Conservation (phyloP, 2,888 invertebrate species). For the Syritta pipiens region DNA sequence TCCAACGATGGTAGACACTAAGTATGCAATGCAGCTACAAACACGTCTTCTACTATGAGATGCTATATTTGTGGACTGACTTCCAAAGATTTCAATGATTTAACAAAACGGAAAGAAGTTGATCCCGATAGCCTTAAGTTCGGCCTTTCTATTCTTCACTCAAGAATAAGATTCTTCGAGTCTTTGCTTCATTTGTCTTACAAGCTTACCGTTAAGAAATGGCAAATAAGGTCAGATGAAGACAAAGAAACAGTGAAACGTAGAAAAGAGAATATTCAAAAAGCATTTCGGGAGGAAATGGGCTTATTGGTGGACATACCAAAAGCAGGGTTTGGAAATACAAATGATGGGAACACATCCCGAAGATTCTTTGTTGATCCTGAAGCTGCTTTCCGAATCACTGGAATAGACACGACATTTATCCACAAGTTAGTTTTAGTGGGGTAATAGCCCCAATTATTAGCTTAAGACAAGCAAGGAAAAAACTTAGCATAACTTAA, state of each 20-base stretch:
- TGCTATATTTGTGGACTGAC: not conserved
- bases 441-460: no score
- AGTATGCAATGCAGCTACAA: not conserved
- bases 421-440: no score
- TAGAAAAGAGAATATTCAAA: constrained; percentile 23
- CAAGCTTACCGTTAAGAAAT: constrained; percentile 29
- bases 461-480: no score
- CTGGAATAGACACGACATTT: constrained; percentile 18
- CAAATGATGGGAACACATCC: constrained; percentile 36
- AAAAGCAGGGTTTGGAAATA: constrained; percentile 29
- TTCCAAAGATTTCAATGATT: not conserved
- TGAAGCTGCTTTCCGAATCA: constrained; percentile 25
- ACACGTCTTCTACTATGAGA: no score
- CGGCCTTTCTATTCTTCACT: no score
- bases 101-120: no score
- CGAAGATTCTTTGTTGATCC: constrained; percentile 39
- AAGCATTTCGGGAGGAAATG: constrained; percentile 17
- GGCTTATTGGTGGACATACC: constrained; percentile 25
- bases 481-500: no score
- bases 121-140: no score
- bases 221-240: constrained; percentile 9
- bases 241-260: not conserved
- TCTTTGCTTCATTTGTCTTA: no score
- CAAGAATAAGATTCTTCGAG: no score
- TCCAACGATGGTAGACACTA: not conserved